Evolutionary conservation across 2,888 invertebrate species (phyloP), one percentile per base, ranked within the genome.

Genomic region (Liposcelis brunnea): DNA sequence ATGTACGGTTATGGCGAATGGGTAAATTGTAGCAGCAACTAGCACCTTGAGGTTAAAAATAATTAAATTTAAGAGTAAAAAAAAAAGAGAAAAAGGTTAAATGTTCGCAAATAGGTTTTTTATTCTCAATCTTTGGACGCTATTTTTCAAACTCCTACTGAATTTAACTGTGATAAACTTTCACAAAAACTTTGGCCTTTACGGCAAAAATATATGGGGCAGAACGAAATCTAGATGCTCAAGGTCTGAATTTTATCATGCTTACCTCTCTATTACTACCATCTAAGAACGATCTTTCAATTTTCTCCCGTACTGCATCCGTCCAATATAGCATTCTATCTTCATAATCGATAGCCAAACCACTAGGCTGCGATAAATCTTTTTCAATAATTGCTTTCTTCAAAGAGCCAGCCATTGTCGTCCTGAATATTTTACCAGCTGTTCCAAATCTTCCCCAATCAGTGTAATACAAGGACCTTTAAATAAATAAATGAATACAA

Each of bases 321-420:
- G 95, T 94, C 97, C 97, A 98, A 59, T 95, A 98, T 0, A 89
- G 62, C 74, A 81, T 85, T 26, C 77, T 73, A 40, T 95, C 94
- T 7, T 91, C 89, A 56, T 89, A 94, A 62, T 98, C 97, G 32
- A 98, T 84, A 0, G 94, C 85, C 42, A 98, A 65, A 1, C 97
- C 97, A 52, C 91, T 91, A 0, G 97, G 95, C 61, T 95, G 93
- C 0, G 90, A 87, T 11, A 97, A 65, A 54, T 93, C 87, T 55
- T 80, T 81, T 52, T 86, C 84, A 2, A 97, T 80, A 16, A 98
- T 82, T 0, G 87, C 83, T 46, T 74, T 77, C 56, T 87, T 86
- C 48, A 89, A 63, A 0, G 91, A 91, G 2, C 98, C 97, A 0
- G 94, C 94, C 90, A 95, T 91, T 0, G 95, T 93, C 0, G 94